Percentiles rank a stretch among this genome's conserved stretches.
These are phyloP conservation scores for Philantomba maxwellii DNA, from an alignment of 2,113 vertebrate species.

Conservation along the genomic window DNA sequence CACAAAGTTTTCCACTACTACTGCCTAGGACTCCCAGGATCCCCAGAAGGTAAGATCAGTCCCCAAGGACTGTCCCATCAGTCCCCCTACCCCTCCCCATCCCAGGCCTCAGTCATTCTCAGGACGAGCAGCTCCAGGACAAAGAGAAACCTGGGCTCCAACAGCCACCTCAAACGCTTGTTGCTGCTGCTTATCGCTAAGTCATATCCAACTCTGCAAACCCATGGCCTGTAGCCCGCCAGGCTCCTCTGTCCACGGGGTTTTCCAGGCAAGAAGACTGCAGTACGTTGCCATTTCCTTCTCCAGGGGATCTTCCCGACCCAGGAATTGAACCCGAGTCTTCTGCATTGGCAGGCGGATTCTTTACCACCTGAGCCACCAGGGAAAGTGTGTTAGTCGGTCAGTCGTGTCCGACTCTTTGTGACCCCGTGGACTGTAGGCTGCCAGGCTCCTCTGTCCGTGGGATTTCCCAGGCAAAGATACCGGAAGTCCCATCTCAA, in stretches of 20 bases:
- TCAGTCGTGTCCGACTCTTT: neutral
- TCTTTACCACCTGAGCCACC: neutral
- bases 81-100: neutral
- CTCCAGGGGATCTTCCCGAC: neutral
- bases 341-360: neutral
- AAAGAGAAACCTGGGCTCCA: neutral
- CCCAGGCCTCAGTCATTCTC: neutral
- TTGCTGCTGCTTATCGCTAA: neutral
- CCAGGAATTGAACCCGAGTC: neutral
- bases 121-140: neutral
- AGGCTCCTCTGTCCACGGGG: neutral
- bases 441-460: neutral
- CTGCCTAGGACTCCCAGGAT: neutral
- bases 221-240: neutral
- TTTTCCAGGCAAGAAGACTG: neutral
- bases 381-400: neutral
- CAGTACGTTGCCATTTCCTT: neutral
- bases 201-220: neutral
- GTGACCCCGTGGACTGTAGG: neutral
- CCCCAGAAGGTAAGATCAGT: neutral
- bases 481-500: neutral
- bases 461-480: neutral
- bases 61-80: too few species aligned
- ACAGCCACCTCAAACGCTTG: neutral
- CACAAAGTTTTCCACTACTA: neutral